A percentile compares a stretch with the other conserved stretches of the same genome.
phyloP scores from a whole-genome alignment of 2,888 invertebrate species.

The Callyntrura guangdongensis region DNA sequence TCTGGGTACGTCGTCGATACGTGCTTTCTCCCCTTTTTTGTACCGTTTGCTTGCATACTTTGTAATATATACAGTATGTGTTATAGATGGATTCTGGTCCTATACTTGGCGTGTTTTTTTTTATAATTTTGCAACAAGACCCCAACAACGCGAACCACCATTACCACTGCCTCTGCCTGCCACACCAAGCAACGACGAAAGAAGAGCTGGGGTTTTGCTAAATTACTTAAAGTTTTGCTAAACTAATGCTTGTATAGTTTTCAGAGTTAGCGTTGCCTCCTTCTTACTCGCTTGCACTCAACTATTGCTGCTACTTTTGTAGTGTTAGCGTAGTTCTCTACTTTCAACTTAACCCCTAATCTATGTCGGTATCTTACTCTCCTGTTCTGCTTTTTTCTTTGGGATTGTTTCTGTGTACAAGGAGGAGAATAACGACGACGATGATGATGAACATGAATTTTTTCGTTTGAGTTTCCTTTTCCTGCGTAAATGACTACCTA shows the following conservation, averaged over 20 bases:
- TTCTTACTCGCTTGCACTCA: neutral
- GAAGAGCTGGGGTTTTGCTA: no score
- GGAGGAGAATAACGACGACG: neutral
- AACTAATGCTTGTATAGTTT: neutral
- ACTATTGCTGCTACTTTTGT: no score
- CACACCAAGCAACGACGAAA: neutral
- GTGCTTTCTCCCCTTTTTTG: neutral
- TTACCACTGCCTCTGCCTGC: neutral
- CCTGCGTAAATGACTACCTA: neutral
- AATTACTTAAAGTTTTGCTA: constrained; percentile 5
- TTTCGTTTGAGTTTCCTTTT: constrained; percentile 9
- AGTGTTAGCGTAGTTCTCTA: no score
- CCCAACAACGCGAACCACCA: constrained; percentile 19
- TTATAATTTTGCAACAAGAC: constrained; percentile 26
- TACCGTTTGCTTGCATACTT: neutral
- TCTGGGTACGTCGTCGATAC: neutral
- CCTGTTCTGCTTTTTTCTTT: constrained; percentile 16
- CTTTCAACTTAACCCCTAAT: neutral
- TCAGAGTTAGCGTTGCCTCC: neutral
- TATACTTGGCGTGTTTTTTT: neutral
- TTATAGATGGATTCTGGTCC: neutral
- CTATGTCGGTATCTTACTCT: neutral
- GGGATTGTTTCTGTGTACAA: neutral
- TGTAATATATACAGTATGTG: neutral
- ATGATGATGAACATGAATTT: neutral